These are phyloP conservation scores for Hirtodrosophila confusa DNA, from an alignment of 2,888 invertebrate genomes.

Conservation along the genomic window DNA sequence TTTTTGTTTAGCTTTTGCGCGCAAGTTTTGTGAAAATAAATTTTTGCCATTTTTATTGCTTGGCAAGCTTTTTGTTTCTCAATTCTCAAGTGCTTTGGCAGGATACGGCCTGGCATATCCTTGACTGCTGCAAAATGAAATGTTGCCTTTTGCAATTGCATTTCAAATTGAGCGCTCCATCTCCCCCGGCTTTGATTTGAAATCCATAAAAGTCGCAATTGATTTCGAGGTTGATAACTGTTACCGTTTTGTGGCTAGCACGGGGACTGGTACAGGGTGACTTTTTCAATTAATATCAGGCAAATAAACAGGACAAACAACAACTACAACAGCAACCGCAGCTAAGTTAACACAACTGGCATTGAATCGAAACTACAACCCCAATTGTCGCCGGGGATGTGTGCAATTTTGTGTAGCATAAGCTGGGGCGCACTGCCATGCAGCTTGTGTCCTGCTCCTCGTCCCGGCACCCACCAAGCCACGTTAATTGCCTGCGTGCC, in stretches of 20 bases:
- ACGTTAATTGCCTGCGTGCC: constrained; percentile 52
- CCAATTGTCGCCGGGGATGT: constrained; percentile 9
- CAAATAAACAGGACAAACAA: constrained; percentile 11
- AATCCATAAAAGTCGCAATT: constrained; percentile 29
- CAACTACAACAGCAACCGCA: constrained; percentile 9
- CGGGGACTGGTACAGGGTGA: not conserved
- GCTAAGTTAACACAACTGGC: constrained; percentile 31
- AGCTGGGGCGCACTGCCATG: constrained; percentile 36
- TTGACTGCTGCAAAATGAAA: constrained; percentile 64
- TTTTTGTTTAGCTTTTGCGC: constrained; percentile 56
- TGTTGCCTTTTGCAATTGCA: constrained; percentile 68
- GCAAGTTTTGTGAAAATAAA: constrained; percentile 44
- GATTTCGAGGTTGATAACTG: constrained; percentile 4
- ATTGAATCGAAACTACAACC: constrained; percentile 16
- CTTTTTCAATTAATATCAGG: constrained; percentile 26
- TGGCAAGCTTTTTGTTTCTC: constrained; percentile 65
- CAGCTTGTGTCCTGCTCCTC: not conserved
- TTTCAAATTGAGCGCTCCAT: constrained; percentile 26
- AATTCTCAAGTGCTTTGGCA: constrained; percentile 69
- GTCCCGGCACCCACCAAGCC: constrained; percentile 1
- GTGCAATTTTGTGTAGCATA: constrained; percentile 20
- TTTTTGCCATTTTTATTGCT: constrained; percentile 64
- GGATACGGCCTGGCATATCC: constrained; percentile 47
- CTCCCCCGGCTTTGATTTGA: constrained; percentile 27
- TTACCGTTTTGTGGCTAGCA: not conserved